Conservation (phyloP, 1,140 invertebrate genomes). For the Brachionus sp. region DNA sequence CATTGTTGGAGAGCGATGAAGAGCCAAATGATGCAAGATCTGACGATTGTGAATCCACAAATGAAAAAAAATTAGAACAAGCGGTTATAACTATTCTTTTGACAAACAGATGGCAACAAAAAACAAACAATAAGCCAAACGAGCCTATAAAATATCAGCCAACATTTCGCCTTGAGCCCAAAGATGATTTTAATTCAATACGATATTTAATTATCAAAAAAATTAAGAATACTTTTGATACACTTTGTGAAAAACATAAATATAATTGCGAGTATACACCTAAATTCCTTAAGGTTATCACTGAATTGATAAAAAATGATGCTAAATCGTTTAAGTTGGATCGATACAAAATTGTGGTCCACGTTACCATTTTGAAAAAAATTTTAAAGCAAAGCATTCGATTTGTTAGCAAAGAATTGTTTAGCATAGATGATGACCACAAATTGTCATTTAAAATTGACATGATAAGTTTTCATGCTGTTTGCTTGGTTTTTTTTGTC, state of each 20-base stretch:
- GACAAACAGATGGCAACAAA: constrained; percentile 20
- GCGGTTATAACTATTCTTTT: constrained; percentile 11
- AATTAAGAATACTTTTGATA: neutral
- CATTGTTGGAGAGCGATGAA: constrained; percentile 17
- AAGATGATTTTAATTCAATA: constrained; percentile 7
- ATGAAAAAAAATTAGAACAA: neutral
- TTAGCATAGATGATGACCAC: constrained; percentile 26
- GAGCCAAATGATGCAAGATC: neutral
- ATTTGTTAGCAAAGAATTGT: constrained; percentile 25
- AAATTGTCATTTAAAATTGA: constrained; percentile 18
- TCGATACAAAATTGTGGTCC: constrained; percentile 20
- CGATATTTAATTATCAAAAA: constrained; percentile 1
- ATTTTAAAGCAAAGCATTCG: neutral
- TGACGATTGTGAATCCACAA: neutral
- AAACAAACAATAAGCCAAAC: neutral
- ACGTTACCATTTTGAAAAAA: constrained; percentile 20
- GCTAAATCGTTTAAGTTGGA: constrained; percentile 33
- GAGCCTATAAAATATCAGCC: neutral
- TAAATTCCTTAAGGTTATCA: constrained; percentile 13
- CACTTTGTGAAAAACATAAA: constrained; percentile 5
- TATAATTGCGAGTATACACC: constrained; percentile 17
- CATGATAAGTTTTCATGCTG: neutral
- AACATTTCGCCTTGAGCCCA: constrained; percentile 27
- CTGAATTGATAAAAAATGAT: constrained; percentile 39
- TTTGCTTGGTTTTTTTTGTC: constrained; percentile 14